Evolutionary conservation across 2,888 invertebrate genomes (phyloP), one percentile per base, ranked within the genome.

Genomic region (Augochlorella aurata): DNA sequence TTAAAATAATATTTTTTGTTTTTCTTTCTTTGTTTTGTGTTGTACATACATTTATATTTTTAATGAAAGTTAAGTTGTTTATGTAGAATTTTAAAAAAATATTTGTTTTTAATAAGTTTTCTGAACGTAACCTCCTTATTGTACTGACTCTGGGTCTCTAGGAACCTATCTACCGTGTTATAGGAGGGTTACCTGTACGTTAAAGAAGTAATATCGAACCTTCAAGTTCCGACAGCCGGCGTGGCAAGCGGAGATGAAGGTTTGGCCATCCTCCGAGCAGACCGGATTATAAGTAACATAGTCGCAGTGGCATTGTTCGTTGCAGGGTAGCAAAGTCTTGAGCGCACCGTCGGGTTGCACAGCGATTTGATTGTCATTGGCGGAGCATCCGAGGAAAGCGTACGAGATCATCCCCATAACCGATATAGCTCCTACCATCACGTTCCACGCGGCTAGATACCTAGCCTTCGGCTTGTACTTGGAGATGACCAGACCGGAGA

Each of bases 221-320:
- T 90, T 85, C 16, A 93, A 75, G 69, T 93, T 92, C 71, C 93
- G 95, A 91, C 97, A 97, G 8, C 97, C 97, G 29, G 97, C 97
- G 91, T 97, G 97, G 90, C 97, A 97, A 8, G 97, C 96, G 0
- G 97, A 97, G 87, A 97, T 97, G 90, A 95, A 97, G 3, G 96
- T 96, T 86, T 95, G 95, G 0, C 95, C 95, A 82, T 95, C 95
- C 83, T 95, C 94, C 7, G 96, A 95, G 90, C 97, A 97, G 0
- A 97, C 96, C 0, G 97, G 97, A 71, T 96, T 96, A 90, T 96
- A 97, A 83, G 96, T 95, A 38, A 96, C 96, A 89, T 95, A 96
- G 87, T 96, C 96, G 92, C 97, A 97, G 82, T 95, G 94, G 90
- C 97, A 97, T 80, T 95, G 94, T 24, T 94, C 93, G 89, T 96